Base-by-base conservation (phyloP, 1,140 invertebrate species). In the Caenorhabditis tropicalis region DNA sequence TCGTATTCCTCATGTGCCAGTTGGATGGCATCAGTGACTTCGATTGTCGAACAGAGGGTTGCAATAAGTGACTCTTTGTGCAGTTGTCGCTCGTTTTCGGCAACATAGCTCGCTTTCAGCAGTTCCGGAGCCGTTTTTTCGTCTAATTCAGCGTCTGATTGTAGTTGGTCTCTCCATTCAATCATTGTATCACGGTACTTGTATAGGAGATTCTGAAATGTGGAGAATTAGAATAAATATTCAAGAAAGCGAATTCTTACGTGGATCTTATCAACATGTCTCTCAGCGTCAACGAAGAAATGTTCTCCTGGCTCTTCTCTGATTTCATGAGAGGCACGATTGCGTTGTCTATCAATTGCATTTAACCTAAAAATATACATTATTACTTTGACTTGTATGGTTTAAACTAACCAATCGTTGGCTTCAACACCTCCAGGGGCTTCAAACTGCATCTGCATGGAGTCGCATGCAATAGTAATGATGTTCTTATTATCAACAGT, bases 371-470 rank as follows among this genome's bases (percentile, higher is more conserved):
- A 49, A 81, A 9, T 39, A 10, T 79, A 80, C 15, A 51, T 19
- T 0, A 19, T 19, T 51, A 19, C 1, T 12, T 46, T 19, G n/a
- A 1, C n/a, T 6, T 51, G n/a, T 6, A 51, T 15, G n/a, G 48
- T 51, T 51, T 51, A 1, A 51, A 84, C 46, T 24, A 70, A 89
- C 89, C 89, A 90, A 49, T 90, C 89, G 33, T 89, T 90, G 65
- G 90, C 89, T 33, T 90, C 89, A 0, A 84, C 21, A 27, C 70
- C 70, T 43, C 56, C 89, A 16, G 81, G 86, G 19, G 89, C 87
- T 82, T 90, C 90, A 70, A 90, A 90, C 46, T 88, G 85, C 2
- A 90, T 82, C 82, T 89, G 88, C 15, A 70, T 58, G 43, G 48
- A 74, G 2, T 86, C 83, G 10, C 86, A 89, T 10, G 82, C 81